Evolutionary conservation across 2,888 invertebrate genomes (phyloP).

Genomic region (Trichogramma dendrolimi): DNA sequence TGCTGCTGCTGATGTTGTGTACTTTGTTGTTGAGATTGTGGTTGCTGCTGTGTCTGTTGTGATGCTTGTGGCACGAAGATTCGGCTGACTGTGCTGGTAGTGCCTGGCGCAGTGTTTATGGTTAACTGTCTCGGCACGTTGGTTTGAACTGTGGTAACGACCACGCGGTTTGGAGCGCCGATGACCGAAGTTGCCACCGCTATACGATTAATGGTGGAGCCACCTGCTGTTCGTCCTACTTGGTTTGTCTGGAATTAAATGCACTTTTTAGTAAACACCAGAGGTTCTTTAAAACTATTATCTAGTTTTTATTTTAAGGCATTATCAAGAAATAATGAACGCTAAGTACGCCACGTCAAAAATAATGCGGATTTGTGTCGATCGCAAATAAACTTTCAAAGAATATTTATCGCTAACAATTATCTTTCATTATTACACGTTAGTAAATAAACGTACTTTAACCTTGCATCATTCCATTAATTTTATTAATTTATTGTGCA

Average conservation of each 20-base stretch:
- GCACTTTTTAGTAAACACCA: conserved; percentile 13
- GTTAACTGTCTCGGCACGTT: conserved; percentile 44
- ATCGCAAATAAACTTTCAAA: too few relatives aligned
- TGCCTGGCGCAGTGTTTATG: conserved; percentile 38
- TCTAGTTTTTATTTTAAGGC: too few relatives aligned
- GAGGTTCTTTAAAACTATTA: too few relatives aligned
- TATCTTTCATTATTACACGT: too few relatives aligned
- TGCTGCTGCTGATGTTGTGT: too few relatives aligned
- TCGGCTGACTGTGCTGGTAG: conserved; percentile 44
- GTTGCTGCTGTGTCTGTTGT: conserved; percentile 29
- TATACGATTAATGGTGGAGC: conserved; percentile 44
- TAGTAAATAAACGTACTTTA: too few relatives aligned
- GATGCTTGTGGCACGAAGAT: conserved; percentile 45
- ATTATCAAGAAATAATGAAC: too few relatives aligned
- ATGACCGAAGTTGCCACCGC: conserved; percentile 46
- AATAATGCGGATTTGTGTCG: too few relatives aligned
- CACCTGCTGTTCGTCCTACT: conserved; percentile 40
- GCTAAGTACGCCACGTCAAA: too few relatives aligned
- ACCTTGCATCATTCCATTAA: too few relatives aligned
- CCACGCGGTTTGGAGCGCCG: conserved; percentile 44
- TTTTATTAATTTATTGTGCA: too few relatives aligned
- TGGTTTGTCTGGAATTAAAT: conserved; percentile 40
- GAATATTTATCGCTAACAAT: too few relatives aligned
- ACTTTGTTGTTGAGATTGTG: neutral
- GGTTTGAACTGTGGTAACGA: conserved; percentile 44